A percentile compares a stretch with the other conserved stretches of the same genome.
Conservation (phyloP, 2,888 invertebrate genomes). For the Melanophora roralis region DNA sequence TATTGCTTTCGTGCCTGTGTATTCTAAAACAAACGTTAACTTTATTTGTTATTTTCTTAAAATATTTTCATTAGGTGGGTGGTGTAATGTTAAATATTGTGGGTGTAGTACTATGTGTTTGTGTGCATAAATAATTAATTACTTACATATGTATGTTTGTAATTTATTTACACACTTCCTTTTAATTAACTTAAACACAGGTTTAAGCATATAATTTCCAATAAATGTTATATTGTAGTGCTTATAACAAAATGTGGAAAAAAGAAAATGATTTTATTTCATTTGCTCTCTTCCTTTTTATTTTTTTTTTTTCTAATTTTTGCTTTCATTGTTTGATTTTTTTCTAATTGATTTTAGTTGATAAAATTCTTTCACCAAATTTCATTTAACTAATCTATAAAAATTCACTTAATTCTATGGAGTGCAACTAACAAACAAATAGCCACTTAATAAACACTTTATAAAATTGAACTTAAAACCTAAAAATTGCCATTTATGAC, state of each 20-base stretch:
- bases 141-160: neutral
- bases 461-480: conserved; percentile 32
- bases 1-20: neutral
- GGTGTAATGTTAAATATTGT: neutral
- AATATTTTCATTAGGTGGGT: neutral
- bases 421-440: neutral
- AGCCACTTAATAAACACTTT: conserved; percentile 21
- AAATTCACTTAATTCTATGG: conserved; percentile 53
- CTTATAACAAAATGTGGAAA: neutral
- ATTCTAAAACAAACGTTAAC: neutral
- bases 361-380: conserved; percentile 51
- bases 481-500: conserved; percentile 42
- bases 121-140: neutral
- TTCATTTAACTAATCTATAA: conserved; percentile 59
- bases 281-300: neutral
- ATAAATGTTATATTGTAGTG: neutral
- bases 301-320: neutral
- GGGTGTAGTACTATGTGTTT: neutral
- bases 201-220: neutral
- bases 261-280: neutral
- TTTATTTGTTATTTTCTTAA: neutral
- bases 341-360: conserved; percentile 42
- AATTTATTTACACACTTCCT: neutral
- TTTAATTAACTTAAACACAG: conserved; percentile 10
- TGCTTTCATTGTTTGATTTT: neutral